These are phyloP conservation scores for Sceliomorpha sp. DNA, from an alignment of 2,888 invertebrate genomes.

Conservation along the genomic window DNA sequence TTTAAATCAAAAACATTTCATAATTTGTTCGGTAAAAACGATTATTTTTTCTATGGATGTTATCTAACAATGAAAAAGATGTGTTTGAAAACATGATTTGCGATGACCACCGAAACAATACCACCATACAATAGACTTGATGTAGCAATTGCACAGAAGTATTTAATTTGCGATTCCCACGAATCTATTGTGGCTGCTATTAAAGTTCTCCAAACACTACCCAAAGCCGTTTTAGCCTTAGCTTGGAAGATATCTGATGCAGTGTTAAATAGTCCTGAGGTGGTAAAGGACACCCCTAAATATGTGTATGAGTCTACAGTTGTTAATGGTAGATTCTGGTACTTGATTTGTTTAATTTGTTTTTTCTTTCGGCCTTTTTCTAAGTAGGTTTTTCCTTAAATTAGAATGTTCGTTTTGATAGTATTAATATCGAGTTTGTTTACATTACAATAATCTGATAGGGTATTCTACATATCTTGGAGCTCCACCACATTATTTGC, in stretches of 20 bases:
- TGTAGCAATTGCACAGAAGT: slow-evolving; percentile 15
- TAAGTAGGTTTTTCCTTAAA: not conserved
- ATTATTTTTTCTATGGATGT: no score
- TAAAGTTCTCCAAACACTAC: slow-evolving; percentile 16
- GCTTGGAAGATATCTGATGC: slow-evolving; percentile 10
- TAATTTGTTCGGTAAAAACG: no score
- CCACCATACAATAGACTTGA: slow-evolving; percentile 9
- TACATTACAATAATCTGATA: not conserved
- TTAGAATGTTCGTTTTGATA: no score
- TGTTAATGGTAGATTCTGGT: not conserved
- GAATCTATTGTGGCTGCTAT: slow-evolving; percentile 8
- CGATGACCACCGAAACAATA: no score
- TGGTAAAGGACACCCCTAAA: slow-evolving; percentile 27
- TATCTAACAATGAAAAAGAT: no score
- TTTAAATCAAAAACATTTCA: no score
- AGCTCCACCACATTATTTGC: slow-evolving; percentile 4
- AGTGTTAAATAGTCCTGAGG: slow-evolving; percentile 11
- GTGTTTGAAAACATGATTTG: no score
- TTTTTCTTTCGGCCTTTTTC: not conserved
- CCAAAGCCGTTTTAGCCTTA: slow-evolving; percentile 10
- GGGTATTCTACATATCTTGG: slow-evolving; percentile 5
- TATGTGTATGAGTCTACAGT: slow-evolving; percentile 10
- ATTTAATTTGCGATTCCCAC: slow-evolving; percentile 10
- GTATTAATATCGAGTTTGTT: no score
- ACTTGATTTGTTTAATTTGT: slow-evolving; percentile 4